Evolutionary conservation across 2,113 vertebrate genomes (phyloP).

Genomic region (Vidua chalybeata): DNA sequence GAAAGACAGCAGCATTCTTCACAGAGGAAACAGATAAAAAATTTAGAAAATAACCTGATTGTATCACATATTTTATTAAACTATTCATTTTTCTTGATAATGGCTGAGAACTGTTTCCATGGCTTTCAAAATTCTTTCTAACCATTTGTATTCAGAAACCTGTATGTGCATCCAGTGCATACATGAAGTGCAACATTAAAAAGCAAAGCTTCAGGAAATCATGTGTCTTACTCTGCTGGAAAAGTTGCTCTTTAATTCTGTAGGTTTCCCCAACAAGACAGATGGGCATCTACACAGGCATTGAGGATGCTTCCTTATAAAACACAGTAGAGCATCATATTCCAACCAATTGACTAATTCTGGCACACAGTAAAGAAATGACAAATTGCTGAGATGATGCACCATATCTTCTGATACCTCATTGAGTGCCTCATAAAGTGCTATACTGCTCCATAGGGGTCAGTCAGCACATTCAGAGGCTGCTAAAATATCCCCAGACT

Average conservation of each 20-base stretch:
- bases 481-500: not conserved
- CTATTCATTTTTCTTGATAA: not conserved
- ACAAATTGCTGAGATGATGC: not conserved
- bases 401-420: not conserved
- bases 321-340: not conserved
- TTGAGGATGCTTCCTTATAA: not conserved
- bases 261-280: not conserved
- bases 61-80: not conserved
- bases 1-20: not conserved
- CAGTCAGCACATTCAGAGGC: not conserved
- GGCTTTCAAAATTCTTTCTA: not conserved
- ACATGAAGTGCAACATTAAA: not conserved
- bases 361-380: fast-evolving
- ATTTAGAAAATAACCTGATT: not conserved
- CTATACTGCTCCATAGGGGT: fast-evolving
- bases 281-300: too few species aligned
- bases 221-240: not conserved
- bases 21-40: not conserved
- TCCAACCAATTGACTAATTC: not conserved
- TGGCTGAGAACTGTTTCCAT: not conserved
- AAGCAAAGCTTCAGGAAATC: not conserved
- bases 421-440: fast-evolving
- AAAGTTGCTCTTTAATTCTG: not conserved
- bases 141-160: not conserved
- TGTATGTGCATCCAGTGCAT: too few species aligned